Base-by-base conservation (phyloP, 2,797 vertebrate genomes). In the Enteromius mattozi region DNA sequence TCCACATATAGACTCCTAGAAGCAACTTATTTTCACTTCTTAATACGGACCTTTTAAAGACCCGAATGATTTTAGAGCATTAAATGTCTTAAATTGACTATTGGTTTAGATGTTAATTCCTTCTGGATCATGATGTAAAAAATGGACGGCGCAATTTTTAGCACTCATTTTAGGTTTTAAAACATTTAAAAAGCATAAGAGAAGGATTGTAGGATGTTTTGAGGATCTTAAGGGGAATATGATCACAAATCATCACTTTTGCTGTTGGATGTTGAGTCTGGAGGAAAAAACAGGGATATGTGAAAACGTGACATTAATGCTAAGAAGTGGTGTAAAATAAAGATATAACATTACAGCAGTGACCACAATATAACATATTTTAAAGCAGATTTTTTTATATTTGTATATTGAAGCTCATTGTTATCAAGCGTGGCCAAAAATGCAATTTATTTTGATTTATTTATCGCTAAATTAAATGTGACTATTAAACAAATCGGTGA, bases 71-170 rank as follows among this genome's bases (percentile, higher is more conserved):
- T 27, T 54, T 30, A 45, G 51, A 71, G 51, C n/a, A 24, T 16
- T 35, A 79, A 49, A 79, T 10, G 42, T 66, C 42, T 33, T 47
- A 65, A 13, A 78, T 37, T 42, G 54, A 77, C 54, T n/a, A 42
- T 6, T 40, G 66, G 16, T 24, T 19, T 54, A 75, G 19, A n/a
- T 37, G 21, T 56, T 24, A 56, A 59, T 76, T 56, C 33, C 12
- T 9, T 24, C 74, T 35, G n/a, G 10, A 27, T 77, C 35, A 40
- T n/a, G 14, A 35, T 40, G 74, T 24, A 16, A 56, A 76, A 40
- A 21, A 37, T 37, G 6, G 33, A 56, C 37, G 33, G 33, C 6
- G 33, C 19, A 24, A 24, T 77, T 59, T 30, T 24, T 77, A 10
- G 6, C n/a, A 40, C 37, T 76, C 0, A 24, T 77, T 77, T 40